Percentiles rank a stretch among this genome's conserved stretches.
Evolutionary conservation across 2,888 invertebrate species (phyloP).

Genomic region (Psylliodes chrysocephalus): DNA sequence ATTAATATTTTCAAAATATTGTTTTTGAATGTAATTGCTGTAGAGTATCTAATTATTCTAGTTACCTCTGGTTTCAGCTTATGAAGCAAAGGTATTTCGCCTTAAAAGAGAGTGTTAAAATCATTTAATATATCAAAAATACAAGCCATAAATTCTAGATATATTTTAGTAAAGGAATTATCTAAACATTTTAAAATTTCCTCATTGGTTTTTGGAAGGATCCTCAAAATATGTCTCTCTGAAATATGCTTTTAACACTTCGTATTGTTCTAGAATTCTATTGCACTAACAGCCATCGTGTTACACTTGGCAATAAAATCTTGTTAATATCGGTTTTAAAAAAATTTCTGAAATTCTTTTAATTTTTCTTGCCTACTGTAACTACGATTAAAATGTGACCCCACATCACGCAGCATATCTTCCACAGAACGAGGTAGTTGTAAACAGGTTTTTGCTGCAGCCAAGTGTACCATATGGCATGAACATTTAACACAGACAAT

Average conservation of each 20-base stretch:
- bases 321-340: slow-evolving; percentile 53
- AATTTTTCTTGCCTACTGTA: slow-evolving; percentile 43
- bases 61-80: slow-evolving; percentile 9
- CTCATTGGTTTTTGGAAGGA: slow-evolving; percentile 47
- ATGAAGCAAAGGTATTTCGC: not conserved
- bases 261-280: slow-evolving; percentile 53
- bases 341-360: slow-evolving; percentile 53
- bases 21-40: too few relatives aligned
- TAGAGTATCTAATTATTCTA: too few relatives aligned
- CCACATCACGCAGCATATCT: slow-evolving; percentile 46
- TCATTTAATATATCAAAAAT: slow-evolving; percentile 41
- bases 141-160: slow-evolving; percentile 51
- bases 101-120: slow-evolving; percentile 48
- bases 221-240: slow-evolving; percentile 46
- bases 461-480: slow-evolving; percentile 54
- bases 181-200: slow-evolving; percentile 42
- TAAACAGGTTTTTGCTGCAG: slow-evolving; percentile 52
- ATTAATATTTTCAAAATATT: too few relatives aligned
- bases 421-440: slow-evolving; percentile 49
- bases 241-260: slow-evolving; percentile 56
- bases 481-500: slow-evolving; percentile 53
- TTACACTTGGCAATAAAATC: slow-evolving; percentile 44
- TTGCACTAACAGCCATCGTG: slow-evolving; percentile 55
- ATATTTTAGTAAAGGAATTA: slow-evolving; percentile 49
- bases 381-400: slow-evolving; percentile 48